phyloP scores from a whole-genome alignment of 2,888 invertebrate species.

The Eupeodes luniger region DNA sequence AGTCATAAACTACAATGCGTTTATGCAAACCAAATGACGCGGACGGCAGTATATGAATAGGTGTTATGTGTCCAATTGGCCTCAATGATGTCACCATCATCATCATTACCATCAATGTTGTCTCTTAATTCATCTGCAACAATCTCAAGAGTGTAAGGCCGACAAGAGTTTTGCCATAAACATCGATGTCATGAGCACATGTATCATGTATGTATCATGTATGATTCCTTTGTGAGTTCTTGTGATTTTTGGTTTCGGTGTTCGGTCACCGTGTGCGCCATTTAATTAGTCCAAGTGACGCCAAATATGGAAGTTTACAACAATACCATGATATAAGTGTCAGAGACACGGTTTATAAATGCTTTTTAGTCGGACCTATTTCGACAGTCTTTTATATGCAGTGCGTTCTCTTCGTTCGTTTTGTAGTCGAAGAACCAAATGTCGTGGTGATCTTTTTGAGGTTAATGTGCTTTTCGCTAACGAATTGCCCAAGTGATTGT shows the following conservation, averaged over 20 bases:
- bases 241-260: neutral
- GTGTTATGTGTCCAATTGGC: conserved; percentile 51
- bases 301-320: conserved; percentile 68
- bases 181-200: conserved; percentile 59
- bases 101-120: conserved; percentile 55
- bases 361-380: conserved; percentile 17
- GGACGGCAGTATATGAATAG: conserved; percentile 11
- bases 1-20: conserved; percentile 63
- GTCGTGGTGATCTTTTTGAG: conserved; percentile 68
- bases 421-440: neutral
- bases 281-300: conserved; percentile 67
- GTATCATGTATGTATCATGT: neutral
- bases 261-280: conserved; percentile 49
- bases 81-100: conserved; percentile 67
- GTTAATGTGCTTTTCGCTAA: conserved; percentile 70
- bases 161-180: conserved; percentile 53
- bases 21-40: conserved; percentile 40
- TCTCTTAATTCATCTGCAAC: conserved; percentile 72
- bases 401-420: neutral
- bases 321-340: conserved; percentile 57
- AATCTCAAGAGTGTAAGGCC: conserved; percentile 24
- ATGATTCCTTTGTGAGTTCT: conserved; percentile 29
- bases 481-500: conserved; percentile 45
- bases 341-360: conserved; percentile 12
- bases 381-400: conserved; percentile 13